Evolutionary conservation across 1,140 invertebrate species (phyloP), one percentile per base, ranked within the genome.

Genomic region (Drosophila ficusphila): DNA sequence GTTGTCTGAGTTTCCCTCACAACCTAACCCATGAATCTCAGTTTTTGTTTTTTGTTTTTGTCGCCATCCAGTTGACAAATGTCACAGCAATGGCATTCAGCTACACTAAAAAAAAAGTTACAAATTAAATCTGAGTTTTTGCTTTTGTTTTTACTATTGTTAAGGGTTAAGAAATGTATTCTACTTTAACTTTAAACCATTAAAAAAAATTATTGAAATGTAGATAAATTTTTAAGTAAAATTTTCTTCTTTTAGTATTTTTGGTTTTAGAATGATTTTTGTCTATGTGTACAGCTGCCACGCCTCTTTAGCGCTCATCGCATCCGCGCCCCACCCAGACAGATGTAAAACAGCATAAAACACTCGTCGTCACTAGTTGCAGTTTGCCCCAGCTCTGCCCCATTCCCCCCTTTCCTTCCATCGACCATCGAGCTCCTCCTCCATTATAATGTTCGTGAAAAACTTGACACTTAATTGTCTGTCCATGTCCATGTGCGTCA

Each of bases 381-480:
- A 62, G 61, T 21, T 25, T 16, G 34, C 34, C 51, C 33, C 46
- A 39, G 29, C 19, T 8, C 21, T 11, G 14, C 31, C 25, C 21
- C 33, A 12, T 23, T 16, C 8, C 16, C 34, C 8, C 25, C 14
- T 11, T 12, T 31, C 8, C 25, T 12, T 11, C 31, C n/a, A 12
- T 14, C 8, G 5, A 4, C 38, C 38, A 19, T 4, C 9, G 2
- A 9, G 21, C 42, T 25, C 7, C 14, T 9, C 18, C 38, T n/a
- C 42, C 38, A 47, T 44, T 36, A 69, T 77, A 69, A 68, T 86
- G 81, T 74, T 81, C 72, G 62, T 88, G 77, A 81, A 86, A 81
- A 86, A 86, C 81, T 86, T 86, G 82, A 86, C 81, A 86, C 81
- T 86, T 86, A 77, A 88, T 86, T 88, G 82, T 86, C 62, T 72